phyloP scores from a whole-genome alignment of 2,888 invertebrate genomes.

The Ophioninae sp. region DNA sequence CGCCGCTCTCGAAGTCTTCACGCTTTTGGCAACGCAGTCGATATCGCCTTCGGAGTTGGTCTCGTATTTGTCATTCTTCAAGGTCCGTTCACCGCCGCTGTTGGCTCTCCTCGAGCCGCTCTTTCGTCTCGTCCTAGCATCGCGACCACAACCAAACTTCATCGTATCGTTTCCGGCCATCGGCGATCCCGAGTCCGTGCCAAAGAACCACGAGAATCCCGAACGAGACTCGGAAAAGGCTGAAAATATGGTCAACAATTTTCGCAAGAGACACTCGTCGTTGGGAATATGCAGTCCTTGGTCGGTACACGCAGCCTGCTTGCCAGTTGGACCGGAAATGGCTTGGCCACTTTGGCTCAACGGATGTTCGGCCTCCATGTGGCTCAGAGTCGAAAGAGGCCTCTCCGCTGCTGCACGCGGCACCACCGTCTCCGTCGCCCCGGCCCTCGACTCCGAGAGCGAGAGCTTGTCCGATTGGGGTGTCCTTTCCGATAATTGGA shows the following conservation, averaged over 20 bases:
- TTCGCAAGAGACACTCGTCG: constrained; percentile 76
- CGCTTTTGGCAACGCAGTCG: constrained; percentile 82
- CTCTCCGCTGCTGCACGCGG: constrained; percentile 66
- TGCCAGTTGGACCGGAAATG: constrained; percentile 77
- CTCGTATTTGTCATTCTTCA: constrained; percentile 84
- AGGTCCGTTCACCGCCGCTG: constrained; percentile 83
- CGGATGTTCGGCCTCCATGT: constrained; percentile 84
- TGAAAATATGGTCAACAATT: constrained; percentile 77
- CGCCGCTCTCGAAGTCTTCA: constrained; percentile 85
- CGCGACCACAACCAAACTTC: constrained; percentile 83
- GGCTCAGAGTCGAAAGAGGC: constrained; percentile 82
- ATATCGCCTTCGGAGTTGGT: constrained; percentile 83
- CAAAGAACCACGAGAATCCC: constrained; percentile 66
- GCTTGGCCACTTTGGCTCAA: constrained; percentile 85
- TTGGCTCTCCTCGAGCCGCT: constrained; percentile 83
- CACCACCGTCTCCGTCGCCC: constrained; percentile 65
- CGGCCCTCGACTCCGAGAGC: constrained; percentile 73
- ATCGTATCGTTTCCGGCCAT: constrained; percentile 83
- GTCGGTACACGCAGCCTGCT: constrained; percentile 78
- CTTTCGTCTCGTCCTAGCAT: constrained; percentile 81
- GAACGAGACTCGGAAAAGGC: constrained; percentile 74
- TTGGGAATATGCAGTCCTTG: constrained; percentile 78
- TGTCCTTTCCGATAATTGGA: constrained; percentile 79
- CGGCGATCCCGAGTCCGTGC: constrained; percentile 46
- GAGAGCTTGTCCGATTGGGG: constrained; percentile 80